A percentile compares a stretch with the other conserved stretches of the same genome.
These are phyloP conservation scores for Himantopus leucocephalus DNA, from an alignment of 2,113 vertebrate genomes.

Conservation along the genomic window DNA sequence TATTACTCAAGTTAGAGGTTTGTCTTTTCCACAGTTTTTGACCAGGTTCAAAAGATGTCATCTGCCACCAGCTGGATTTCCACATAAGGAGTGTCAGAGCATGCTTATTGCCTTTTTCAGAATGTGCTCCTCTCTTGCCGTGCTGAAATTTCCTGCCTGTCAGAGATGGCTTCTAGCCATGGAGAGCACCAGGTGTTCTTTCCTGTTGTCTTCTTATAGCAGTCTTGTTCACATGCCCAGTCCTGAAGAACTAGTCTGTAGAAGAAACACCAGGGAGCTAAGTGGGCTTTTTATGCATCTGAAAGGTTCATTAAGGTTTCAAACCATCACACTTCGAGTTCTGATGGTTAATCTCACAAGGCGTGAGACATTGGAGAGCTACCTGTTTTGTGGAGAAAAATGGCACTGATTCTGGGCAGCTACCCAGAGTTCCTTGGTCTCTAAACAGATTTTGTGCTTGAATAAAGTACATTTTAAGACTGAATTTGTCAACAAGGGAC, in stretches of 20 bases:
- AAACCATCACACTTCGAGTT: background rate
- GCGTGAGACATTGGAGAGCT: background rate
- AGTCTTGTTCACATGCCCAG: background rate
- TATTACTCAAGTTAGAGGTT: background rate
- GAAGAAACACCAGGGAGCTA: background rate
- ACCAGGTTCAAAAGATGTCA: background rate
- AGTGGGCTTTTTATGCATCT: background rate
- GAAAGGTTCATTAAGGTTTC: background rate
- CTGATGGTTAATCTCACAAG: background rate
- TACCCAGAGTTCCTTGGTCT: background rate
- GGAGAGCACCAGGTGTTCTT: background rate
- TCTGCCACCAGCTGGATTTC: background rate
- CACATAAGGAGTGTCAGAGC: background rate
- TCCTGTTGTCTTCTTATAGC: background rate
- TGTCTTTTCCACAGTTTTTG: background rate
- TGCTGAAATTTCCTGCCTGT: background rate
- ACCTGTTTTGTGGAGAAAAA: background rate
- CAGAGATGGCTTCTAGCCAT: background rate
- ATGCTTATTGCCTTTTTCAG: background rate
- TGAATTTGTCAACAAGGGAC: background rate
- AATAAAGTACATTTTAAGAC: background rate
- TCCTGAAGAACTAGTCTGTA: background rate
- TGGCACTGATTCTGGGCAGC: background rate
- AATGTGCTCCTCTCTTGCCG: background rate
- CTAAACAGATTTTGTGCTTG: background rate